Base-by-base conservation (phyloP, 2,888 invertebrate species). In the Pogonocherus hispidulus region DNA sequence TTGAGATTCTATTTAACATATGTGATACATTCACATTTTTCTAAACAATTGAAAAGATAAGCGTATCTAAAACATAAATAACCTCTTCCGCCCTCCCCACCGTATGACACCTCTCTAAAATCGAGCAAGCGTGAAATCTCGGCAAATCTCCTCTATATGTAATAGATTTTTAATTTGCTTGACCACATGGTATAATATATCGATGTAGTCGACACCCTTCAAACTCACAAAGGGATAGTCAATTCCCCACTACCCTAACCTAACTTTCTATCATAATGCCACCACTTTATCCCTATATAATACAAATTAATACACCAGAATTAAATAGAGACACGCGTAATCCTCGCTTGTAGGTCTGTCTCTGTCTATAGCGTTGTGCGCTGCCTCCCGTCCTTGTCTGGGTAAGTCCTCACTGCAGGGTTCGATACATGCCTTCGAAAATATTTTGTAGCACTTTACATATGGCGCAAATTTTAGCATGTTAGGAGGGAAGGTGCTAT, bases 131-230 rank as follows among this genome's bases (percentile, higher is more conserved):
- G 70, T 75, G 75, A 76, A 79, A 78, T 77, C 74, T 69, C 66
- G 54, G 66, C 49, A 77, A 77, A 75, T 75, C 77, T 76, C 76
- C 70, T 63, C 67, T 57, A 59, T 51, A 65, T 67, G 78, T 84
- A 84, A 84, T 85, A 82, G 84, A 83, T 84, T 83, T 84, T 84
- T 84, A 84, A 84, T 84, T 85, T 81, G 82, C 80, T 79, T 81
- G 84, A 83, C 85, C 85, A 85, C 83, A 85, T 85, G 84, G 81
- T 81, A 79, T 80, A 78, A 76, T 80, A 76, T 79, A 79, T 79
- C 69, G 67, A 52, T 64, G 56, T 63, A 68, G 70, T 74, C 76
- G 71, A 78, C 78, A 77, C 79, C 79, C 76, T 70, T 67, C 55
- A 57, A 22, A 59, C 56, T 66, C 69, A 73, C 74, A 78, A 78